These are phyloP conservation scores for Epizoanthus rinbou DNA, from an alignment of 92 coral and sea anemone genomes.

Conservation along the genomic window DNA sequence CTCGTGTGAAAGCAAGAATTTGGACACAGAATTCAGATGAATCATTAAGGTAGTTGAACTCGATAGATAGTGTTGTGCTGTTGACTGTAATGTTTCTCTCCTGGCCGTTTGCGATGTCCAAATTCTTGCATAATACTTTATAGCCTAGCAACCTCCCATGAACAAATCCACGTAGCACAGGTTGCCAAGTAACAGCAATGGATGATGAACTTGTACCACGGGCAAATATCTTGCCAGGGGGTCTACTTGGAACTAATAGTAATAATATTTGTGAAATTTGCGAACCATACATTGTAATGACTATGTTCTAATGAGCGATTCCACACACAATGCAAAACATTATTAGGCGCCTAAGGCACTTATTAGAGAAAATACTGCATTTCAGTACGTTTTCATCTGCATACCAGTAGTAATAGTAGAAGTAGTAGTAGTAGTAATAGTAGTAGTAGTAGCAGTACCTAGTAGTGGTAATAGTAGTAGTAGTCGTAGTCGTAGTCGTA, in stretches of 20 bases:
- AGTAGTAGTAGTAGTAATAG: too few species aligned
- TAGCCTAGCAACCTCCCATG: not conserved
- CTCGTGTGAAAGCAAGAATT: not conserved
- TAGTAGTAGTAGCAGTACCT: too few species aligned
- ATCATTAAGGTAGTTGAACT: not conserved
- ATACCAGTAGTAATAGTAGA: too few species aligned
- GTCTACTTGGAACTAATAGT: not conserved
- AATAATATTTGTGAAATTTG: too few species aligned
- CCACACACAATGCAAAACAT: too few species aligned
- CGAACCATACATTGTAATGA: too few species aligned
- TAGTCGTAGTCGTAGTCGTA: too few species aligned
- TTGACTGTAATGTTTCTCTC: not conserved
- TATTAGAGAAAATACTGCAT: too few species aligned
- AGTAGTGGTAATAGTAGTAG: too few species aligned
- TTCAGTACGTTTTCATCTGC: too few species aligned
- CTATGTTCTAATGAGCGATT: too few species aligned
- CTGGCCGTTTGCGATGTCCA: not conserved
- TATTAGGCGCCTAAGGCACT: too few species aligned
- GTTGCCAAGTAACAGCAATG: not conserved
- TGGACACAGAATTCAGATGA: not conserved
- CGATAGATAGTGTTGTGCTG: not conserved
- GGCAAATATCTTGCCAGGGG: not conserved
- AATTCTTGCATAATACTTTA: not conserved
- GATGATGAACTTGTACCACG: not conserved
- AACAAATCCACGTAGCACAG: not conserved